Evolutionary conservation across 1,140 invertebrate genomes (phyloP).

Genomic region (Micrasema longulum): DNA sequence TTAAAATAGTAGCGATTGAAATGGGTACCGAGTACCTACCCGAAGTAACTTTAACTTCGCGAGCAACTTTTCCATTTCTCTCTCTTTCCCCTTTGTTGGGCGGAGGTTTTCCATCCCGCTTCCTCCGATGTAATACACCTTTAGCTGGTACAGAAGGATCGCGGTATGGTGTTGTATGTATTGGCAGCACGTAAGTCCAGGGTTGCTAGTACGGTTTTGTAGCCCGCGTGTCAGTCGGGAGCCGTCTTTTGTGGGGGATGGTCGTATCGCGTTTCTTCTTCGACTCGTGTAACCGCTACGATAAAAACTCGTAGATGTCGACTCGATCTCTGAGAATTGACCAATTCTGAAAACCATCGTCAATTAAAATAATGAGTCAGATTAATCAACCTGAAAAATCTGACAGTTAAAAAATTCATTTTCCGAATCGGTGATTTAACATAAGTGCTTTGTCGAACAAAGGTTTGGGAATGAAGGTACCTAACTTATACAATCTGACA

Average conservation of each 20-base stretch:
- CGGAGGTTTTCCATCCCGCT: slow-evolving; percentile 1
- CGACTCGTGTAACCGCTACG: not conserved
- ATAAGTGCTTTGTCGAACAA: slow-evolving; percentile 31
- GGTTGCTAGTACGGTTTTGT: slow-evolving; percentile 12
- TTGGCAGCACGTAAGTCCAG: slow-evolving; percentile 41
- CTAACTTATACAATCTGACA: slow-evolving; percentile 37
- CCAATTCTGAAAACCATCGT: not conserved
- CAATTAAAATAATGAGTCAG: not conserved
- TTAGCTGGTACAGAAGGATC: slow-evolving; percentile 7
- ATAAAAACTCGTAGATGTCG: slow-evolving; percentile 19
- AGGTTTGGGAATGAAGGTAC: slow-evolving; percentile 4
- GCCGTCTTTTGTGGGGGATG: slow-evolving; percentile 38
- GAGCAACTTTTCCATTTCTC: slow-evolving; percentile 36
- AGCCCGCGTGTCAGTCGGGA: slow-evolving; percentile 47
- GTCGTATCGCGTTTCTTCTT: slow-evolving; percentile 29
- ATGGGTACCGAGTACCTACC: slow-evolving; percentile 21
- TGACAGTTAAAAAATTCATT: too few relatives aligned
- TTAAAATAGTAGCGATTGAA: slow-evolving; percentile 41
- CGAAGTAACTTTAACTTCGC: slow-evolving; percentile 19
- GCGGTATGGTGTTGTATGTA: slow-evolving; percentile 9
- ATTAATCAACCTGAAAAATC: not conserved
- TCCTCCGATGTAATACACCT: slow-evolving; percentile 36
- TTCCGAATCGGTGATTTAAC: too few relatives aligned
- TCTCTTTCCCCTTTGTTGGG: slow-evolving; percentile 36
- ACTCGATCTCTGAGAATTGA: not conserved